phyloP scores from a whole-genome alignment of 2,113 vertebrate species.

The Bostrychus sinensis region DNA sequence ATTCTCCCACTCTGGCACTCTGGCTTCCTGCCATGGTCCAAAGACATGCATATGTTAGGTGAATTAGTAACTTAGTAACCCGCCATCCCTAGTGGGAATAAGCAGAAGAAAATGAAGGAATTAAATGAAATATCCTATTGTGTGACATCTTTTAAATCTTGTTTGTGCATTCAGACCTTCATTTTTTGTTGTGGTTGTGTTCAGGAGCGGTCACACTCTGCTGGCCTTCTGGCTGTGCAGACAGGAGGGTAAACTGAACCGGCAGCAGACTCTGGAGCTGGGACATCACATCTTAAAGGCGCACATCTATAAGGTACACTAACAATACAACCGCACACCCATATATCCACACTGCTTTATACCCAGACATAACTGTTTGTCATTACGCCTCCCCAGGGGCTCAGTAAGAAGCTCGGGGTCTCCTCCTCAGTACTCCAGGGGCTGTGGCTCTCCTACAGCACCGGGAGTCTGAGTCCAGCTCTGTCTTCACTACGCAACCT shows the following conservation, averaged over 20 bases:
- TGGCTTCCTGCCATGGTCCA: no score
- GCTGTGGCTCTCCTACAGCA: conserved; percentile 96
- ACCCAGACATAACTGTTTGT: conserved; percentile 3
- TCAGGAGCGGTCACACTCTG: conserved; percentile 94
- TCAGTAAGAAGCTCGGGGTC: conserved; percentile 96
- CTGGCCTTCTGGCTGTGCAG: conserved; percentile 98
- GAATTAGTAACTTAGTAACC: no score
- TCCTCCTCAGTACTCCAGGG: conserved; percentile 97
- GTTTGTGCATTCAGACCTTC: no score
- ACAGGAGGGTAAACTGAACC: conserved; percentile 89
- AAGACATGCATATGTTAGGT: no score
- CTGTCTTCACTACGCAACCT: conserved; percentile 93
- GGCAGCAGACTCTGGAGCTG: conserved; percentile 95
- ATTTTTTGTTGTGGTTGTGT: conserved; percentile 19
- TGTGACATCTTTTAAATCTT: no score
- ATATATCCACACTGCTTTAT: not conserved
- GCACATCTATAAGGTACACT: conserved; percentile 95
- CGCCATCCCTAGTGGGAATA: no score
- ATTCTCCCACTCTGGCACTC: no score
- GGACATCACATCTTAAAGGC: conserved; percentile 99
- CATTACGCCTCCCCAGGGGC: conserved; percentile 78
- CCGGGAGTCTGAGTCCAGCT: conserved; percentile 90
- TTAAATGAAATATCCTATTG: no score
- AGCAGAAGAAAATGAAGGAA: not conserved
- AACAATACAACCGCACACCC: conserved; percentile 9